A percentile compares a stretch with the other conserved stretches of the same genome.
Conservation (phyloP, 2,113 vertebrate genomes). For the Pachycephala philippinensis region DNA sequence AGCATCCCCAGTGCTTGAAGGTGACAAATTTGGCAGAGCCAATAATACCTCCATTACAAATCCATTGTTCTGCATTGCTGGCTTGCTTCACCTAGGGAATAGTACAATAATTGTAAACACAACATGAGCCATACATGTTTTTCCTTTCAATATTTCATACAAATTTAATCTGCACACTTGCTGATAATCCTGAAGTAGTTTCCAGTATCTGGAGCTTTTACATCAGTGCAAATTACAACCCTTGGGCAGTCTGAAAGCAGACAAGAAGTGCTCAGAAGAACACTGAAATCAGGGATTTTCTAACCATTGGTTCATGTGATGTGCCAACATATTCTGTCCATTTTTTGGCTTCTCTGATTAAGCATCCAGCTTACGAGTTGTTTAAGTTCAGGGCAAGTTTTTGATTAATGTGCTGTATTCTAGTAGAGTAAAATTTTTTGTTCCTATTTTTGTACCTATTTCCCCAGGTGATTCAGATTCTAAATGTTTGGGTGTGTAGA, state of each 20-base stretch:
- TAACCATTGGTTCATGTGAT: not conserved
- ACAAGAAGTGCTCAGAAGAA: not conserved
- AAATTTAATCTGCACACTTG: not conserved
- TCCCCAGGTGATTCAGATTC: constrained; percentile 63
- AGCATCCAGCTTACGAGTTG: not conserved
- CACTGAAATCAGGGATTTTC: not conserved
- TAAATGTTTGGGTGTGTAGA: constrained; percentile 65
- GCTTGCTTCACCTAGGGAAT: not conserved
- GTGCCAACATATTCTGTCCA: not conserved
- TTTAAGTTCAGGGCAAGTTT: not conserved
- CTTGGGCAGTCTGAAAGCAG: not conserved
- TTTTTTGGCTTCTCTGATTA: not conserved
- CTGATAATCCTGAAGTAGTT: not conserved
- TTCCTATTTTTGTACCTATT: not conserved
- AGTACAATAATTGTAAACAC: not conserved
- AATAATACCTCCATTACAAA: not conserved
- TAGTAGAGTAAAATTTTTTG: not conserved
- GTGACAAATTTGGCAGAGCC: not conserved
- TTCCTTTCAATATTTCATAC: not conserved
- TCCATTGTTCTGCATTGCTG: not conserved
- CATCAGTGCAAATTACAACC: not conserved
- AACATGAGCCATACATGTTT: not conserved
- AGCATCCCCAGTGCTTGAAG: not conserved
- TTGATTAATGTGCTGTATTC: not conserved
- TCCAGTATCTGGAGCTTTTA: not conserved